Evolutionary conservation across 1,140 invertebrate genomes (phyloP), one percentile per base, ranked within the genome.

Genomic region (Macrobrachium nipponense): DNA sequence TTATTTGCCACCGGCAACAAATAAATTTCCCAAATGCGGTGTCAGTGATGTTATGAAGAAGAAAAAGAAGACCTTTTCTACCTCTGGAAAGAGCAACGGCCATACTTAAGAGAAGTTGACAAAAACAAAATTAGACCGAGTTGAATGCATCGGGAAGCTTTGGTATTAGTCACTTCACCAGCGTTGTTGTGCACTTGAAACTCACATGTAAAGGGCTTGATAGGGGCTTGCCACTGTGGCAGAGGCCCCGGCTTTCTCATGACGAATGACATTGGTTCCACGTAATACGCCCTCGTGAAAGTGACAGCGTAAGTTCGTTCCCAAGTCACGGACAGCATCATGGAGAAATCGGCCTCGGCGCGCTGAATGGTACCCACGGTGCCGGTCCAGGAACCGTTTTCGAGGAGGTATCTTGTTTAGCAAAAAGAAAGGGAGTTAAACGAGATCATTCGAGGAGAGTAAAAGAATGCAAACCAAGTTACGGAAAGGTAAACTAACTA

Each of bases 201-300:
- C 82, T 77, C 75, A 84, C 82, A 84, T 2, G 36, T 27, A 23
- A 84, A 84, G 18, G 82, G 82, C 27, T 84, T 84, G 43, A 84
- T 59, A 7, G 82, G 82, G 10, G 82, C 82, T 62, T 84, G 82
- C 82, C 82, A 84, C 44, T 84, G 82, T 0, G 82, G 82, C 6
- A 84, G 61, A 12, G 82, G 73, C 8, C 82, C 73, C 17, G 82
- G 82, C 23, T 84, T 84, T 60, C 82, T 51, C 60, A 68, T 27
- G 3, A 84, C 82, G 20, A 84, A 84, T 62, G 82, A 78, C 82
- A 84, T 84, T 14, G 82, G 82, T 62, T 84, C 82, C 17, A 84
- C 72, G 73, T 64, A 84, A 61, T 84, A 84, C 10, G 73, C 82
- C 60, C 82, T 73, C 36, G 82, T 84, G 60, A 84, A 84, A 60